Conservation (phyloP, 2,113 vertebrate species). For the Climacteris rufus region DNA sequence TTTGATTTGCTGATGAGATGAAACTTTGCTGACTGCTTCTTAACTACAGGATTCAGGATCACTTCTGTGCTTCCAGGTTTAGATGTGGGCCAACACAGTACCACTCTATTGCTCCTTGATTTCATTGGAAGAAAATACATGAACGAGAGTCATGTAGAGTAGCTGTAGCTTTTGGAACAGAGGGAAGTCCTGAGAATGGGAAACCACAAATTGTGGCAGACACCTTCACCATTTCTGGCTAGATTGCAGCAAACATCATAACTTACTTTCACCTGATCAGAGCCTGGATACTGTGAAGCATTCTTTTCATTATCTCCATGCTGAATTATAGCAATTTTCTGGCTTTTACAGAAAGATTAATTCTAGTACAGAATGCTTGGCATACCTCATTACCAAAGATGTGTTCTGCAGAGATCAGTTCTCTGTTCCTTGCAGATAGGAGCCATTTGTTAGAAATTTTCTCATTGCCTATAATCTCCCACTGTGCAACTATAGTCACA, state of each 20-base stretch:
- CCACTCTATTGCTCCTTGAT: not conserved
- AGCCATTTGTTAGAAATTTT: slow-evolving; percentile 18
- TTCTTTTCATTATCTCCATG: not conserved
- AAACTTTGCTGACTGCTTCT: not conserved
- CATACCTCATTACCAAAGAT: slow-evolving; percentile 16
- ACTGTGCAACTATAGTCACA: not conserved
- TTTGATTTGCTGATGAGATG: not conserved
- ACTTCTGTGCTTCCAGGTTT: not conserved
- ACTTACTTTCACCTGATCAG: not conserved
- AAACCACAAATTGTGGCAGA: not conserved
- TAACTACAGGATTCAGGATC: not conserved
- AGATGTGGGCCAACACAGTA: not conserved
- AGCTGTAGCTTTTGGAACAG: not conserved
- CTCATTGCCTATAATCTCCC: not conserved
- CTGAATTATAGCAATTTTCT: not conserved
- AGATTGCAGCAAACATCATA: not conserved
- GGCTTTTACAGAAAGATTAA: slow-evolving; percentile 10
- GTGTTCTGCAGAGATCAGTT: slow-evolving; percentile 4
- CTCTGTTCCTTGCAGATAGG: not conserved
- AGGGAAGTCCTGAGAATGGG: not conserved
- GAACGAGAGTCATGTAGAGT: not conserved
- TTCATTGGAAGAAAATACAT: not conserved
- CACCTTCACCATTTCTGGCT: not conserved
- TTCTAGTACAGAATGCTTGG: not conserved
- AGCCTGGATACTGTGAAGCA: not conserved